Base-by-base conservation (phyloP, 2,888 invertebrate genomes). In the Cylindroiulus punctatus region DNA sequence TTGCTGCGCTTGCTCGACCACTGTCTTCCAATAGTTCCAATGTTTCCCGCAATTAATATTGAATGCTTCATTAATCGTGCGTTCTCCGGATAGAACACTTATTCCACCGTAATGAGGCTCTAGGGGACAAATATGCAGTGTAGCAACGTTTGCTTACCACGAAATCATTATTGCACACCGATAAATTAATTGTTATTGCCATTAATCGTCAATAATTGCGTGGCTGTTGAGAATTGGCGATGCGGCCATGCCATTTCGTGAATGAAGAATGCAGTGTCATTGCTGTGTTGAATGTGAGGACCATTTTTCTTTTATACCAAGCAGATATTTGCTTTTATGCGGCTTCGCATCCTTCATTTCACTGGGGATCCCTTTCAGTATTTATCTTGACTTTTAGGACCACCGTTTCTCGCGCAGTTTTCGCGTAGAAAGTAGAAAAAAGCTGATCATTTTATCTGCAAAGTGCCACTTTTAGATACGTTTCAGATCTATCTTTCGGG, bases 391-490 rank as follows among this genome's bases (percentile, higher is more conserved):
- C 76, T 76, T 76, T 76, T 76, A n/a, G n/a, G n/a, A n/a, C n/a
- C n/a, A 76, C 30, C 26, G 76, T 76, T 76, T 76, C 76, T 76
- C 14, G 22, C 76, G 30, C 76, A 76, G 76, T 76, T 76, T 76
- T 76, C 76, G 76, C 76, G 76, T 14, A 7, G 0, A 30, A 76
- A 76, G 76, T 30, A 30, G 76, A 30, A 26, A 76, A 76, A 76
- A 76, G 30, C 30, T 76, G 76, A 76, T 76, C 76, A 76, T 76
- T 76, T 76, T 76, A 76, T 76, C 76, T 76, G 76, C 76, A 76
- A 76, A 76, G 76, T 76, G 76, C 76, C 76, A 76, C 76, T 76
- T 76, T 76, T 76, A 30, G 76, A 76, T 76, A 76, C 76, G 76
- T 76, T 30, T 30, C 30, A 26, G 26, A 76, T 76, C 76, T 76